Percentiles rank a stretch among this genome's conserved stretches.
Evolutionary conservation across 2,797 vertebrate genomes (phyloP).

Genomic region (Pitangus sulphuratus): DNA sequence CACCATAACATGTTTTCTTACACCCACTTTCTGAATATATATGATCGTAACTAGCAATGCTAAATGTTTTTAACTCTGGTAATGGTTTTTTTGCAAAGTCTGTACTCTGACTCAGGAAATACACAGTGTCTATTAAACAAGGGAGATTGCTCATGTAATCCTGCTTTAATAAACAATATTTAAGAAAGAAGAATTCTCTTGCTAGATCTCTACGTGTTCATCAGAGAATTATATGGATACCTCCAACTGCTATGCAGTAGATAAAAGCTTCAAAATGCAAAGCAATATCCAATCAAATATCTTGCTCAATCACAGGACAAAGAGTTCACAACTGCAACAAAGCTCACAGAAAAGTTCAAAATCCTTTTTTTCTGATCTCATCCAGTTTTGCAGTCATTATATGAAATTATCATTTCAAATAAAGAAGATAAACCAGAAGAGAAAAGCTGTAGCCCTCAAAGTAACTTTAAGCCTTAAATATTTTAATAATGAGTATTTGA

Average conservation of each 20-base stretch:
- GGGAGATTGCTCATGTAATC: not conserved
- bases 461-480: not conserved
- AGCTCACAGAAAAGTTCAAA: not conserved
- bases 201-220: not conserved
- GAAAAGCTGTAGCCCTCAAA: not conserved
- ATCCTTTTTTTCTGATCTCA: not conserved
- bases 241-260: not conserved
- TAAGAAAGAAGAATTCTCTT: not conserved
- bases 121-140: not conserved
- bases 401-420: not conserved
- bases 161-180: not conserved
- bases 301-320: not conserved
- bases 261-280: not conserved
- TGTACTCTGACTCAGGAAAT: not conserved
- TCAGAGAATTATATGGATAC: not conserved
- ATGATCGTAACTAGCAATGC: not conserved
- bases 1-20: not conserved
- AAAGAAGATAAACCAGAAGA: not conserved
- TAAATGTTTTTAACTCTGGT: not conserved
- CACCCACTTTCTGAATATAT: not conserved
- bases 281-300: not conserved
- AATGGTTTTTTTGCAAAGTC: not conserved
- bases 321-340: not conserved
- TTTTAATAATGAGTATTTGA: not conserved
- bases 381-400: not conserved